These are phyloP conservation scores for Coecobrya sp. DNA, from an alignment of 2,888 invertebrate genomes.

Conservation along the genomic window DNA sequence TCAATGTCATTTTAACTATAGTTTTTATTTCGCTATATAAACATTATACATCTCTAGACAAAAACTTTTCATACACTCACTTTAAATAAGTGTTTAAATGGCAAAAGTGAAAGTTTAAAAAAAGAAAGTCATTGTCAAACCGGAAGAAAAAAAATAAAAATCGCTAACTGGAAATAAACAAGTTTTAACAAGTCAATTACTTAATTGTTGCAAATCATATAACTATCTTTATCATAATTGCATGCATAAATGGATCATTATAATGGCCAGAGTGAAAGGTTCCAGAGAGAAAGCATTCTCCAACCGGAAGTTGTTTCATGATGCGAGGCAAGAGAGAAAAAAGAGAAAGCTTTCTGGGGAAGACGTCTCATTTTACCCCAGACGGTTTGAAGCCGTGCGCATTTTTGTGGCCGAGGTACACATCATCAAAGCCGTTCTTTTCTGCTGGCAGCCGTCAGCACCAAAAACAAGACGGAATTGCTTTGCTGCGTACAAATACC, in stretches of 20 bases:
- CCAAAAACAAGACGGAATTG: neutral
- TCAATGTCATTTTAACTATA: too few species aligned
- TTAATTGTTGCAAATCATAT: neutral
- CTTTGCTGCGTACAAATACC: neutral
- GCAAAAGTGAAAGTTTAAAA: too few species aligned
- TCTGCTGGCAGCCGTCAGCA: conserved; percentile 58
- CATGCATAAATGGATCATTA: neutral
- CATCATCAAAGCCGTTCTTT: conserved; percentile 65
- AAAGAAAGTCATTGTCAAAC: conserved; percentile 24
- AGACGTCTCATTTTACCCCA: conserved; percentile 7
- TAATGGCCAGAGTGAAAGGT: neutral
- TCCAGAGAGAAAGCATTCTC: conserved; percentile 34
- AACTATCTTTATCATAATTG: neutral
- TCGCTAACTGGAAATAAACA: conserved; percentile 43
- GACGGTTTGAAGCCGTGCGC: conserved; percentile 3
- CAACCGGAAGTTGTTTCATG: neutral
- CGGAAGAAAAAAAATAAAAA: conserved; percentile 2
- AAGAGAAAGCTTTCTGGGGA: conserved; percentile 15
- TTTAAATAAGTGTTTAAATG: too few species aligned
- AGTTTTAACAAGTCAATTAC: conserved; percentile 21
- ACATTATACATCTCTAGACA: too few species aligned
- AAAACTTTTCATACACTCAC: too few species aligned
- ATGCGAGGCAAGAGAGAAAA: too few species aligned
- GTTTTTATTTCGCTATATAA: too few species aligned
- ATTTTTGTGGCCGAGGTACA: conserved; percentile 57